Percentiles rank a stretch among this genome's conserved stretches.
phyloP scores from a whole-genome alignment of 2,113 vertebrate genomes.

The Atractosteus spatula region DNA sequence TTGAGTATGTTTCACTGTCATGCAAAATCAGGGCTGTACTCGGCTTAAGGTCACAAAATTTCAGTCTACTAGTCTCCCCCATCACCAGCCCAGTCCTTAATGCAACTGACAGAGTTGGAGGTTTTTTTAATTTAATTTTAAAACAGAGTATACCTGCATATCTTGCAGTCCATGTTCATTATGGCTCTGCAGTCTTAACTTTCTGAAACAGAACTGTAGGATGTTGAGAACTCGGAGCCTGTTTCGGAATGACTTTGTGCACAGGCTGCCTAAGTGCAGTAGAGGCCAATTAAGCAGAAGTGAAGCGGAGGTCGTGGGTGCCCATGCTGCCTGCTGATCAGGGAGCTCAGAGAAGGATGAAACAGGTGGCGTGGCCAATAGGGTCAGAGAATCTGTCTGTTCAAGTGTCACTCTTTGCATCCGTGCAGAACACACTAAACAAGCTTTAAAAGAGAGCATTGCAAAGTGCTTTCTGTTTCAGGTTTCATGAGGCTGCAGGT shows the following conservation, averaged over 20 bases:
- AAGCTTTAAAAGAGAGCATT: background rate
- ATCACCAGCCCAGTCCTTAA: background rate
- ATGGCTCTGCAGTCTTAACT: constrained; percentile 32
- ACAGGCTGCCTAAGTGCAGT: background rate
- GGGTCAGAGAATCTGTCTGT: constrained; percentile 50
- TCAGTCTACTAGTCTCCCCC: background rate
- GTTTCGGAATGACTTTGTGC: no score
- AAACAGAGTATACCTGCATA: no score
- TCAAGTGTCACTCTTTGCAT: background rate
- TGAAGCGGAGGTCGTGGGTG: constrained; percentile 46
- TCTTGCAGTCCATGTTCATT: constrained; percentile 5
- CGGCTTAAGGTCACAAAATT: background rate
- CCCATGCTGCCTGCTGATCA: constrained; percentile 13
- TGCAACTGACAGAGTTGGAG: constrained; percentile 2
- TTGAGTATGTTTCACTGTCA: constrained; percentile 58
- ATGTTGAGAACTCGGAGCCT: constrained; percentile 10
- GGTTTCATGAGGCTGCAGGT: no score
- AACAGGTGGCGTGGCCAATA: constrained; percentile 63
- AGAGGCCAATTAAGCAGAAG: constrained; percentile 53
- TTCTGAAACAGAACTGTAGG: constrained; percentile 22
- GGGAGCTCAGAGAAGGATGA: constrained; percentile 45
- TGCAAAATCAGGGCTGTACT: constrained; percentile 11
- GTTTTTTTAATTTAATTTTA: no score
- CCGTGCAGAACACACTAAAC: background rate
- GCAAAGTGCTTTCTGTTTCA: no score